Base-by-base conservation (phyloP, 1,140 invertebrate genomes). In the Macrosteles quadrilineatus region DNA sequence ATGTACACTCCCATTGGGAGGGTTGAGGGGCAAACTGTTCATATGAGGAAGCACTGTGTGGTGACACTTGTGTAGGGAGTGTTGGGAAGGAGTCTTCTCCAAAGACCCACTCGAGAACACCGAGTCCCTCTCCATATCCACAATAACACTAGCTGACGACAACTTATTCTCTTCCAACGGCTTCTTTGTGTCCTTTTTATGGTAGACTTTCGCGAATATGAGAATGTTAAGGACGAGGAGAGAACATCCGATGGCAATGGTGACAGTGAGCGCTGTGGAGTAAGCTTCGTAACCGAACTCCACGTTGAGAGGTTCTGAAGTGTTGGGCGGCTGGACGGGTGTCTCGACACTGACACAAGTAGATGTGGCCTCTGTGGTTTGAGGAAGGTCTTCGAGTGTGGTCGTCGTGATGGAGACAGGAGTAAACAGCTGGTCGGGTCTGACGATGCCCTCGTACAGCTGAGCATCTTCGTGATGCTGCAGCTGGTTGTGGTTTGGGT, bases 161-260 rank as follows among this genome's bases (percentile, higher is more conserved):
- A 66, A 45, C 31, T 66, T 66, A 19, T 29, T 40, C 11, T 66
- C 63, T 25, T 29, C 25, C 9, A 40, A 62, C 50, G 57, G 1
- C 40, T 62, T 73, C 53, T 65, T 69, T 12, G 90, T 88, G 76
- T 96, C 94, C 17, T 93, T 84, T 77, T 96, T 94, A 78, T 97
- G 96, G 75, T 95, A 97, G 0, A 97, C 92, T 2, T 93, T 94
- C 32, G 93, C 93, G 77, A 97, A 96, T 75, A 97, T 94, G 14
- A 97, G 83, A 0, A 96, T 90, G 77, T 97, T 98, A 3, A 97
- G 83, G 30, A 75, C 63, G 2, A 75, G 57, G 21, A 96, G 80
- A 0, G 91, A 91, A 76, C 92, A 94, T 1, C 94, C 94, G 27
- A 96, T 92, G 1, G 92, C 92, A 72, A 96, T 93, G 1, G 92